phyloP scores from a whole-genome alignment of 1,140 invertebrate genomes.

The Metaphire vulgaris region DNA sequence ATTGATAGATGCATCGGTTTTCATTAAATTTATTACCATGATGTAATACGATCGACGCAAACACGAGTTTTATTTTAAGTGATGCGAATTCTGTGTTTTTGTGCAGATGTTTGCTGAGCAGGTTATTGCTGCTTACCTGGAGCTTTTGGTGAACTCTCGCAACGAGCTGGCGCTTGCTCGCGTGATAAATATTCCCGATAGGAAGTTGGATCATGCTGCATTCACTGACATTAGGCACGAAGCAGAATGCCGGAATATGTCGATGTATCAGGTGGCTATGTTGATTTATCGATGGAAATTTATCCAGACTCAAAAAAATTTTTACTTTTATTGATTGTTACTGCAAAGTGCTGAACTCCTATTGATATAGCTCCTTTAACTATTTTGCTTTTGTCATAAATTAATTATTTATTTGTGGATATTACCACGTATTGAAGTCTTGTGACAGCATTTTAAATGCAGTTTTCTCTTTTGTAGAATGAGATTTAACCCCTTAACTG shows the following conservation, averaged over 20 bases:
- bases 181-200: conserved; percentile 48
- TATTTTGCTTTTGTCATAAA: background rate
- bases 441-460: background rate
- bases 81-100: conserved; percentile 22
- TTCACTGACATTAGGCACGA: conserved; percentile 50
- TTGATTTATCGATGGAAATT: background rate
- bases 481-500: too few species aligned
- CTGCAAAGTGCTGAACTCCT: background rate
- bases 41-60: too few species aligned
- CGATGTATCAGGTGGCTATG: conserved; percentile 49
- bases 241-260: conserved; percentile 41
- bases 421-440: background rate
- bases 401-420: background rate
- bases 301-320: background rate
- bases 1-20: too few species aligned
- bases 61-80: too few species aligned
- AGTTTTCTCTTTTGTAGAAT: too few species aligned
- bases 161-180: conserved; percentile 48
- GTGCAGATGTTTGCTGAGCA: conserved; percentile 40
- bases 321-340: background rate
- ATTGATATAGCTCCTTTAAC: background rate
- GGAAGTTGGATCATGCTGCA: conserved; percentile 45
- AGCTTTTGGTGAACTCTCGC: conserved; percentile 48
- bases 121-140: conserved; percentile 42
- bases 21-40: too few species aligned